Percentiles rank a stretch among this genome's conserved stretches.
Evolutionary conservation across 2,888 invertebrate genomes (phyloP).

Genomic region (Troides oblongomaculatus): DNA sequence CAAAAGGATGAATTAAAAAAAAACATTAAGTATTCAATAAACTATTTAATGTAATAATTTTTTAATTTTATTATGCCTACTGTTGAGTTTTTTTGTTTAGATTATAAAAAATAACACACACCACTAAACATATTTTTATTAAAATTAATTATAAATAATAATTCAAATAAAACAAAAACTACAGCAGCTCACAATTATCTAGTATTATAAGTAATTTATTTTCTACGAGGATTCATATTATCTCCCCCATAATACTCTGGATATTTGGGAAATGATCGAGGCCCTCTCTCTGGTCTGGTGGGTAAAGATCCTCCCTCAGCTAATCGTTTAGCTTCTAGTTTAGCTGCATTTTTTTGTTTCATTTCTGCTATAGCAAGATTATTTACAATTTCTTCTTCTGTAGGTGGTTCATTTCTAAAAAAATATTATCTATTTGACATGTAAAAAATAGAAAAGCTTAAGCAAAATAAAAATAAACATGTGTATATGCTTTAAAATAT

Average conservation of each 20-base stretch:
- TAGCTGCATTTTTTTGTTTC: constrained; percentile 87
- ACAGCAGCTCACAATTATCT: not conserved
- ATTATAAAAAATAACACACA: too few species aligned
- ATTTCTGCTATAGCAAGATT: constrained; percentile 85
- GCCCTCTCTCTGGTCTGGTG: constrained; percentile 49
- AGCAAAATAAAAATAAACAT: not conserved
- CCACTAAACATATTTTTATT: too few species aligned
- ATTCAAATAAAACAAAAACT: not conserved
- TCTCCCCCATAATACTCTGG: constrained; percentile 81
- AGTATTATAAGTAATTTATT: not conserved
- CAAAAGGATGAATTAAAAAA: too few species aligned
- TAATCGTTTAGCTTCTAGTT: constrained; percentile 81
- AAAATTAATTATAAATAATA: not conserved
- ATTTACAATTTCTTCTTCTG: constrained; percentile 84
- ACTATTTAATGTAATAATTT: too few species aligned
- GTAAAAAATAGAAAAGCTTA: not conserved
- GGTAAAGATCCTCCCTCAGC: constrained; percentile 68
- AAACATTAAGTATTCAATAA: too few species aligned
- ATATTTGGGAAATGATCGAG: constrained; percentile 76
- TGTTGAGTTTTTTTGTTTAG: too few species aligned
- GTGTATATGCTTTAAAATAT: not conserved
- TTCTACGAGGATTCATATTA: constrained; percentile 33
- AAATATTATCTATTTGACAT: not conserved
- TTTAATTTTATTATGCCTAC: too few species aligned
- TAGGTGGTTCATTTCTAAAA: constrained; percentile 82